Conservation (phyloP, 2,888 invertebrate species). For the Terebella lapidaria region DNA sequence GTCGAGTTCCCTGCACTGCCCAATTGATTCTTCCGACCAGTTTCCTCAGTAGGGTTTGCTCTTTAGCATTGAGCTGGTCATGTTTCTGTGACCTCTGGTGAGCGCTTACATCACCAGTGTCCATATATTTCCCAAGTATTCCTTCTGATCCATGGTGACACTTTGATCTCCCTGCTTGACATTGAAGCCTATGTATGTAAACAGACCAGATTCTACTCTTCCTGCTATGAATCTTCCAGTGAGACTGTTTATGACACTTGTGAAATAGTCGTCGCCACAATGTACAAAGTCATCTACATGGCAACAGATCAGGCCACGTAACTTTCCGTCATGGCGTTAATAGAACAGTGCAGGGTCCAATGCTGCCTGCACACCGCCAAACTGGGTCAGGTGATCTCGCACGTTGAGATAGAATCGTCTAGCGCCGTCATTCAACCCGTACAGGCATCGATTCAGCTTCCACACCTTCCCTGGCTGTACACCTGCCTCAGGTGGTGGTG, state of each 20-base stretch:
- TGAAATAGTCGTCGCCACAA: background rate
- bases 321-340: background rate
- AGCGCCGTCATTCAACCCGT: conserved; percentile 1
- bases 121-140: no score
- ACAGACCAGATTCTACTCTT: no score
- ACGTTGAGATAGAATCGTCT: background rate
- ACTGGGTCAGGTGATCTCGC: no score
- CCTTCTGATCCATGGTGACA: no score
- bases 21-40: no score
- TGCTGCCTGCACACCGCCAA: no score
- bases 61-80: background rate
- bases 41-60: background rate
- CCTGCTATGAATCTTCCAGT: background rate
- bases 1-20: no score
- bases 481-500: background rate
- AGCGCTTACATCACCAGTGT: background rate
- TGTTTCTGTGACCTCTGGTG: background rate
- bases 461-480: background rate
- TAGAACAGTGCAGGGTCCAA: no score
- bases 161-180: no score
- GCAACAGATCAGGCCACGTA: background rate
- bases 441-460: background rate
- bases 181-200: no score
- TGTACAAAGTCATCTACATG: background rate
- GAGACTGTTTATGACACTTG: background rate